A percentile compares a stretch with the other conserved stretches of the same genome.
Conservation (phyloP, 2,797 vertebrate genomes). For the Sebastolobus alascanus region DNA sequence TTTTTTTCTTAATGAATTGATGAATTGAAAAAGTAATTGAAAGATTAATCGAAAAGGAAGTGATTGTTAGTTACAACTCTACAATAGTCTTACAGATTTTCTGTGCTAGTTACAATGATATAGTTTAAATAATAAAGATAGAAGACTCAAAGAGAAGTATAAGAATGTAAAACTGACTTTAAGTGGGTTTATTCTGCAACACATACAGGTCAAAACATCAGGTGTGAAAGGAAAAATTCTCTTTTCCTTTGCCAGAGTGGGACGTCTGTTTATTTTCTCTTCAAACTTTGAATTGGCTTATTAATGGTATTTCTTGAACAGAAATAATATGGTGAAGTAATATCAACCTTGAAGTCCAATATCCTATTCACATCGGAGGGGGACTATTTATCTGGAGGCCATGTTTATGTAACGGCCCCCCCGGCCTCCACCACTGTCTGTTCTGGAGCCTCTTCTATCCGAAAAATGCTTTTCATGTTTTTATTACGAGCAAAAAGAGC, state of each 20-base stretch:
- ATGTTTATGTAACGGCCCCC: slow-evolving; percentile 55
- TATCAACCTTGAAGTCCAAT: slow-evolving; percentile 68
- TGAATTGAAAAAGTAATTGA: background rate
- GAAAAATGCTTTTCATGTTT: slow-evolving; percentile 62
- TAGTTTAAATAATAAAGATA: background rate
- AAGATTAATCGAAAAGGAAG: background rate
- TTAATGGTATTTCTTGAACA: slow-evolving; percentile 42
- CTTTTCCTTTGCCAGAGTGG: background rate
- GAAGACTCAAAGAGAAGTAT: too few species aligned
- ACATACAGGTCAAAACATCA: too few species aligned
- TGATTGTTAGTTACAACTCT: background rate
- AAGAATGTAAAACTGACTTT: too few species aligned
- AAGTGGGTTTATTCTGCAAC: too few species aligned
- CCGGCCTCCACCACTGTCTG: slow-evolving; percentile 31
- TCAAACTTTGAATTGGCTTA: slow-evolving; percentile 43
- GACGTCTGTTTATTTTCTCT: slow-evolving; percentile 22
- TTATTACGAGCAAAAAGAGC: slow-evolving; percentile 43
- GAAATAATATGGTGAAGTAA: slow-evolving; percentile 57
- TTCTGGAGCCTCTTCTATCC: slow-evolving; percentile 43
- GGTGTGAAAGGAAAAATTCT: background rate
- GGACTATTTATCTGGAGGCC: slow-evolving; percentile 48
- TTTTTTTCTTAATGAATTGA: background rate
- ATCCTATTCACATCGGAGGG: slow-evolving; percentile 56
- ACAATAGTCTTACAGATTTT: background rate
- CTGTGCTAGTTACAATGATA: background rate